Evolutionary conservation across 2,888 invertebrate species (phyloP), one percentile per base, ranked within the genome.

Genomic region (Rhopalosiphum nymphaeae): DNA sequence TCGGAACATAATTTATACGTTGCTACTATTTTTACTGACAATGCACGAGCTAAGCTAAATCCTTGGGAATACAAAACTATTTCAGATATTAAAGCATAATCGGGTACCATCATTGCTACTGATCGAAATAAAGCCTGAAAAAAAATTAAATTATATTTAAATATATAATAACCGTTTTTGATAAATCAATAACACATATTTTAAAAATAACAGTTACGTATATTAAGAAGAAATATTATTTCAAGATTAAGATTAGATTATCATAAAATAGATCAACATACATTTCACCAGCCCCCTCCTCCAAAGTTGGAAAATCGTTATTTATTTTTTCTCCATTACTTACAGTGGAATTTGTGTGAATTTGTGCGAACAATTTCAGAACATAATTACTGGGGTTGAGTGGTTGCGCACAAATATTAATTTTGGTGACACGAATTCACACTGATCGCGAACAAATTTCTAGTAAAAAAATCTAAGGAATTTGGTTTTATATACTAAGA

Each of bases 51-150:
- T 91, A 92, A 88, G 49, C 56, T 86, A 91, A 94, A 94, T 29
- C 90, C 86, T 57, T 90, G 90, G 13, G 99, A 98, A 95, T 99
- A 99, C 86, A 99, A 96, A 93, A 98, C 98, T 95, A 99, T 99
- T 96, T 99, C 99, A 0, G 99, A 98, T 95, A 99, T 99, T 90
- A 99, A 96, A 44, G 98, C 98, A 96, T 99, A 99, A 96, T 99
- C 99, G 0, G 99, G 99, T 42, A 99, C 99, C 99, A 99, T 99
- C 99, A 99, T 99, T 26, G 99, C 99, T 78, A 99, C 99, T 0
- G 99, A 98, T 95, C 99, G 97, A 96, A 99, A 99, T 67, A 99
- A 96, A 0, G 98, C 98, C 97, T 97, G 0, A 96, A 95, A 61
- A 11, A 29, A 21, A 78, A 67, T 36, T 0, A 36, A 4, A 78